These are phyloP conservation scores for Heliornis fulica DNA, from an alignment of 2,113 vertebrate genomes.

Conservation along the genomic window DNA sequence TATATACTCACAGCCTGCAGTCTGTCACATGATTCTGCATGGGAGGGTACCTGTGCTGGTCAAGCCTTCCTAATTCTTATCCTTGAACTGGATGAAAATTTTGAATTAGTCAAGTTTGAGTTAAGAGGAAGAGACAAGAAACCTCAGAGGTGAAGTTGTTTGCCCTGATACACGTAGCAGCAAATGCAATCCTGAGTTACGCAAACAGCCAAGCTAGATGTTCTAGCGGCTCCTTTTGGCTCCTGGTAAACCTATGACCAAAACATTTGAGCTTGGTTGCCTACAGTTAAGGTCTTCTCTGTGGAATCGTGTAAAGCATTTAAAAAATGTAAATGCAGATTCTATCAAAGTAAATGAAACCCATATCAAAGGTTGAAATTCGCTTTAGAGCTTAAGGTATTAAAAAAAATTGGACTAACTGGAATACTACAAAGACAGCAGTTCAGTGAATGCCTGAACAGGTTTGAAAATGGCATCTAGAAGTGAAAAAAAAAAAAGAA, in stretches of 20 bases:
- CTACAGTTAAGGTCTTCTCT: not conserved
- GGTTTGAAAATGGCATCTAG: not conserved
- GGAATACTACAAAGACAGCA: not conserved
- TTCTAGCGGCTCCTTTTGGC: not conserved
- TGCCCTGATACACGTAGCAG: not conserved
- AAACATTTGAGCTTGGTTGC: not conserved
- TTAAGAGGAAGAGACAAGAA: not conserved
- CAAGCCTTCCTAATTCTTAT: not conserved
- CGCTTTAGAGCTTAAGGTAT: not conserved
- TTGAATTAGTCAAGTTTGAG: not conserved
- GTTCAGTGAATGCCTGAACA: not conserved
- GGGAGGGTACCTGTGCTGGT: not conserved
- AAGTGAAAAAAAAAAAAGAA: not conserved
- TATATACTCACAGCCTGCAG: not conserved
- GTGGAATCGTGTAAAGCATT: not conserved
- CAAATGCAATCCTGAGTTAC: not conserved
- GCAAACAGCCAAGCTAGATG: not conserved
- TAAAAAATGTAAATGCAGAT: not conserved
- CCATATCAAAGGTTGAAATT: not conserved
- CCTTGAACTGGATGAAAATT: not conserved
- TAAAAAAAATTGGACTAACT: not conserved
- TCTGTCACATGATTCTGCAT: not conserved
- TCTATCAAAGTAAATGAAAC: not conserved
- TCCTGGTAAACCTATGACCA: not conserved
- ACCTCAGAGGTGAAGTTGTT: not conserved